Conservation (phyloP, 2,113 vertebrate genomes). For the Sturnus vulgaris region DNA sequence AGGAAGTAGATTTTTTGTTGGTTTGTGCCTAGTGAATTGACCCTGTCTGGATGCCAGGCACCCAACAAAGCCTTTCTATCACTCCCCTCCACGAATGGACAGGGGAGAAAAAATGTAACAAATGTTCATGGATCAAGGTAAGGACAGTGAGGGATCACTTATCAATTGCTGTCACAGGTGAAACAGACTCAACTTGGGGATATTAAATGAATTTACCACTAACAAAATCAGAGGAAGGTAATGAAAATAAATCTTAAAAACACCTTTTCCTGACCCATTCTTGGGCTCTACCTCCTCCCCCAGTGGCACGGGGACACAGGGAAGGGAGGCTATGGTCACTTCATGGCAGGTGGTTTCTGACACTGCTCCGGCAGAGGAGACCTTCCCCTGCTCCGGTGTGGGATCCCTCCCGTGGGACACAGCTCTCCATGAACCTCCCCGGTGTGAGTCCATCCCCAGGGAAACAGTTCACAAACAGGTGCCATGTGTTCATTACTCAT, state of each 20-base stretch:
- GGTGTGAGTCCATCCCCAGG: background rate
- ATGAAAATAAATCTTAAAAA: background rate
- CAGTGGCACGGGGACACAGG: accelerated
- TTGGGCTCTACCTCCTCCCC: too few relatives aligned
- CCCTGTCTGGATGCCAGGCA: background rate
- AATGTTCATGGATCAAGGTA: background rate
- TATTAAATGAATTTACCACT: background rate
- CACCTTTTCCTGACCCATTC: accelerated
- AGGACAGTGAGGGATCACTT: background rate
- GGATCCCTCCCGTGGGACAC: background rate
- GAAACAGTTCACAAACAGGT: background rate
- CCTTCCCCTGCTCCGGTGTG: background rate
- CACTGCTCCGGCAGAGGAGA: background rate
- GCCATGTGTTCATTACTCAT: background rate
- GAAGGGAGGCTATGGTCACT: background rate
- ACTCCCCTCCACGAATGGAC: background rate
- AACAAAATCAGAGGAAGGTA: background rate
- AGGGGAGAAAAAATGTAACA: background rate
- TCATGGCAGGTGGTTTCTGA: background rate
- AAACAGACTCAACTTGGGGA: background rate
- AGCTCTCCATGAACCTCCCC: too few relatives aligned
- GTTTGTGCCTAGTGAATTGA: background rate
- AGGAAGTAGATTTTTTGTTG: background rate
- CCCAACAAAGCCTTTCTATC: background rate
- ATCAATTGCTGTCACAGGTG: too few relatives aligned